Conservation (phyloP, 2,888 invertebrate genomes). For the Leucania comma region DNA sequence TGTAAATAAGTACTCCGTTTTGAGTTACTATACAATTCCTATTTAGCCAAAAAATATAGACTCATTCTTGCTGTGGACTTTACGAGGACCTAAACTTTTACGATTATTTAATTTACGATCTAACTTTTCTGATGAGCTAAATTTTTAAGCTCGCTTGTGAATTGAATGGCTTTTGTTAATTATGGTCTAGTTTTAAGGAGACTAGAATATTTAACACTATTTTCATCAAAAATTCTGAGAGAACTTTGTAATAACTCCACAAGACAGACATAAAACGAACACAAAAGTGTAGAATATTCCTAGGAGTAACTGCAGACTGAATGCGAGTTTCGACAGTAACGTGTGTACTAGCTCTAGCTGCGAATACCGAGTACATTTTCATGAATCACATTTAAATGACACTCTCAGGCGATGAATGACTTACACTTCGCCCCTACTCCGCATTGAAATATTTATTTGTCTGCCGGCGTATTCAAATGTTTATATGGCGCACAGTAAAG, state of each 20-base stretch:
- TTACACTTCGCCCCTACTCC: conserved; percentile 69
- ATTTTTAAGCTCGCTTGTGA: conserved; percentile 36
- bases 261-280: conserved; percentile 1
- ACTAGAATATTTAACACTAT: not conserved
- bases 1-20: conserved; percentile 32
- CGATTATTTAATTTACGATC: conserved; percentile 42
- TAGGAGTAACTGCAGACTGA: conserved; percentile 11
- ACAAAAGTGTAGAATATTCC: conserved; percentile 32
- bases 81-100: conserved; percentile 28
- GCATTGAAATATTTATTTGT: conserved; percentile 78
- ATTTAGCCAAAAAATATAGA: conserved; percentile 33
- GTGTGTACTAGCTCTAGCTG: conserved; percentile 61
- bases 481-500: conserved; percentile 47
- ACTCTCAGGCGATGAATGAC: conserved; percentile 75
- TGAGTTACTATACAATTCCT: conserved; percentile 27
- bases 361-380: conserved; percentile 71
- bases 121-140: conserved; percentile 40
- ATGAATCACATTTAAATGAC: conserved; percentile 79
- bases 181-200: conserved; percentile 16
- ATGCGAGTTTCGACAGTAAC: conserved; percentile 28
- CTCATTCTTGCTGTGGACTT: conserved; percentile 1
- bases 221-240: not conserved
- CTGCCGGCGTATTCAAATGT: conserved; percentile 67
- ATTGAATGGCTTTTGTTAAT: conserved; percentile 35
- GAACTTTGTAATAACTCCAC: not conserved